Evolutionary conservation across 1,140 invertebrate genomes (phyloP).

Genomic region (Pseudomyrmex cubaensis): DNA sequence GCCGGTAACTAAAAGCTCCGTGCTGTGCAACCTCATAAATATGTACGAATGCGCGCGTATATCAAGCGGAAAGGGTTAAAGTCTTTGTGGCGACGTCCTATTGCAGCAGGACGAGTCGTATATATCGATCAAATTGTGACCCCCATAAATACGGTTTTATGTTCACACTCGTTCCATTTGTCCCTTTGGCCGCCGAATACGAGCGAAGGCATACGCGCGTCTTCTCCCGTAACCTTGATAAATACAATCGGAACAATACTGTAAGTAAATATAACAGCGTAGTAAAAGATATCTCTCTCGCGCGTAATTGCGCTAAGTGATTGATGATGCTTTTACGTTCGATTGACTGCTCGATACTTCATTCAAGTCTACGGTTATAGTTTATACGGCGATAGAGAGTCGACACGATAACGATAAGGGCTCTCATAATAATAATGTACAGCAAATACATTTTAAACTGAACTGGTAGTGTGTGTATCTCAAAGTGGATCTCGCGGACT

Average conservation of each 20-base stretch:
- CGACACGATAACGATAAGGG: constrained; percentile 26
- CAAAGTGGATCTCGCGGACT: constrained; percentile 24
- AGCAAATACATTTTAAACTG: not conserved
- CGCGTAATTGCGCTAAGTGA: constrained; percentile 20
- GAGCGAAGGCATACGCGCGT: constrained; percentile 29
- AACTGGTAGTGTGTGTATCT: constrained; percentile 5
- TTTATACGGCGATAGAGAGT: constrained; percentile 7
- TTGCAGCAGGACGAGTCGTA: constrained; percentile 54
- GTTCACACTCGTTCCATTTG: constrained; percentile 45
- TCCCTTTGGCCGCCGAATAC: constrained; percentile 11
- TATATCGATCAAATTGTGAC: constrained; percentile 60
- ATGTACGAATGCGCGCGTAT: constrained; percentile 68
- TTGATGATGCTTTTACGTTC: constrained; percentile 37
- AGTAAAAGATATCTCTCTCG: not conserved
- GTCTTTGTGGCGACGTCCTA: constrained; percentile 60
- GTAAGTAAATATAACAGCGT: constrained; percentile 34
- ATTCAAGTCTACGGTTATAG: constrained; percentile 5
- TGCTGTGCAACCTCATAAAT: constrained; percentile 71
- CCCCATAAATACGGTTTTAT: constrained; percentile 64
- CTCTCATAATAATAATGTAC: not conserved
- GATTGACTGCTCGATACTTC: constrained; percentile 15
- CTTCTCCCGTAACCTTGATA: not conserved
- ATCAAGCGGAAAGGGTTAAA: constrained; percentile 60
- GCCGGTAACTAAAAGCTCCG: constrained; percentile 38
- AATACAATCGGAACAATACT: constrained; percentile 25